Conservation (phyloP, 2,888 invertebrate genomes). For the Brassicogethes aeneus region DNA sequence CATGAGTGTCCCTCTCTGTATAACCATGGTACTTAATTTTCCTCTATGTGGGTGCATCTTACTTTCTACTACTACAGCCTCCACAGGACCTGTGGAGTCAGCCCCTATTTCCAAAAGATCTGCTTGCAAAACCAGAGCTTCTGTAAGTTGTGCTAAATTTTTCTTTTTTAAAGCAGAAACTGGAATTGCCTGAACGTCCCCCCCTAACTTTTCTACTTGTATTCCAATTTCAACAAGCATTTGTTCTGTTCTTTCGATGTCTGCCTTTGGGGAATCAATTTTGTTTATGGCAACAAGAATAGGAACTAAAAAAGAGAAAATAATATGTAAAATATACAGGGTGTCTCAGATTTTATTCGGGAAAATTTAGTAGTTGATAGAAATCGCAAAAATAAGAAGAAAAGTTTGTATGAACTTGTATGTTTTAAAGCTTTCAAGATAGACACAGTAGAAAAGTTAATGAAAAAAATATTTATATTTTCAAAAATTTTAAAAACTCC, state of each 20-base stretch:
- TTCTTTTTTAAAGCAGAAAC: conserved; percentile 83
- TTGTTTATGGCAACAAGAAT: conserved; percentile 97
- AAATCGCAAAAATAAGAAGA: too few species aligned
- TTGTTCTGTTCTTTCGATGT: conserved; percentile 74
- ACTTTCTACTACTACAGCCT: conserved; percentile 88
- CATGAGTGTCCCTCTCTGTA: conserved; percentile 68
- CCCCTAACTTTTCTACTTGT: conserved; percentile 78
- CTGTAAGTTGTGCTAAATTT: conserved; percentile 69
- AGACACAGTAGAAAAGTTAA: too few species aligned
- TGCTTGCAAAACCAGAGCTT: conserved; percentile 74
- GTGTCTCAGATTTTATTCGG: too few species aligned
- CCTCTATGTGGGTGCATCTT: conserved; percentile 59
- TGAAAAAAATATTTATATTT: too few species aligned
- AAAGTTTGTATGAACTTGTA: too few species aligned
- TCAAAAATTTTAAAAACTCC: too few species aligned
- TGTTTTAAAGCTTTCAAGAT: conserved; percentile 5
- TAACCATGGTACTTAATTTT: conserved; percentile 73
- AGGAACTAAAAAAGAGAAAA: conserved; percentile 59
- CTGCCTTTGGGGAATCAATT: conserved; percentile 85
- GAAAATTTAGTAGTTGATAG: too few species aligned
- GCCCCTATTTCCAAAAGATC: conserved; percentile 82
- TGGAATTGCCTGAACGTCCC: conserved; percentile 84
- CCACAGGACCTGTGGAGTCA: conserved; percentile 75
- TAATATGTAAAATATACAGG: too few species aligned
- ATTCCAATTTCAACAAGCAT: conserved; percentile 73